A percentile compares a stretch with the other conserved stretches of the same genome.
phyloP scores from a whole-genome alignment of 2,113 vertebrate genomes.

The Ammodytes dubius region DNA sequence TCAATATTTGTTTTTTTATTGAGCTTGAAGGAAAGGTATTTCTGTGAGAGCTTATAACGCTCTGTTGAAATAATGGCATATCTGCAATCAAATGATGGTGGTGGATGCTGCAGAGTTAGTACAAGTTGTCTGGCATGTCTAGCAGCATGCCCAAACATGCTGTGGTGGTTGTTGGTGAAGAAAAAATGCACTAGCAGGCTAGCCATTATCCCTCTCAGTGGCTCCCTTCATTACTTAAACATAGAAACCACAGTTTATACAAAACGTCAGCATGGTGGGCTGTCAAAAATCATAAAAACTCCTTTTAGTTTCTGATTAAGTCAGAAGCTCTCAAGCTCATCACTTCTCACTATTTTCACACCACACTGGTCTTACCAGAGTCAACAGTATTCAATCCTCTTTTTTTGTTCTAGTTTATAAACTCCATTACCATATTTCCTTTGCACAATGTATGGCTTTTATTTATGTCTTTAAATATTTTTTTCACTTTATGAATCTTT shows the following conservation, averaged over 20 bases:
- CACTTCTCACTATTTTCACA: too few relatives aligned
- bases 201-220: constrained; percentile 29
- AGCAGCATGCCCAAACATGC: constrained; percentile 56
- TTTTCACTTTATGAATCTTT: too few relatives aligned
- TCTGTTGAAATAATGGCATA: background rate
- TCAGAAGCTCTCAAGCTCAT: too few relatives aligned
- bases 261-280: background rate
- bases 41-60: background rate
- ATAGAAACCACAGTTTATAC: background rate
- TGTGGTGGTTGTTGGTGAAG: constrained; percentile 30
- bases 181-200: constrained; percentile 25
- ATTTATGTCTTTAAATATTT: too few relatives aligned
- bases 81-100: background rate
- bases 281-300: constrained; percentile 5
- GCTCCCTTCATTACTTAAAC: constrained; percentile 36
- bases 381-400: too few relatives aligned
- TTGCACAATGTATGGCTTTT: too few relatives aligned
- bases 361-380: too few relatives aligned
- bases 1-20: background rate
- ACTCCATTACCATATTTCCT: too few relatives aligned
- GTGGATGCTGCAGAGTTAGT: background rate
- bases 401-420: too few relatives aligned
- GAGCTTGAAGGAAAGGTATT: background rate
- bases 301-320: too few relatives aligned
- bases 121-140: constrained; percentile 32